These are phyloP conservation scores for Pogonus chalceus DNA, from an alignment of 1,140 invertebrate genomes.

Conservation along the genomic window DNA sequence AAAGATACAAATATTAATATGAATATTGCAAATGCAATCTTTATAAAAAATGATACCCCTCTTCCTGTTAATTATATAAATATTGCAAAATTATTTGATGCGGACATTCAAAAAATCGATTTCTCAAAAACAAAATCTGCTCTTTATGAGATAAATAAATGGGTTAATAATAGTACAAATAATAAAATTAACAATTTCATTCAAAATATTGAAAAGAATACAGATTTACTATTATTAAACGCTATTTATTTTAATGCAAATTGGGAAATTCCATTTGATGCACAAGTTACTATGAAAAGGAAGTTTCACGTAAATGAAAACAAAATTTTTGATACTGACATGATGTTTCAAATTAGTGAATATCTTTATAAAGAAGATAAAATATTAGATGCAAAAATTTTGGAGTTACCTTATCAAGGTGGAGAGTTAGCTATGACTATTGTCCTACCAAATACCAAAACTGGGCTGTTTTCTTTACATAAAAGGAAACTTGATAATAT, in stretches of 20 bases:
- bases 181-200: constrained; percentile 55
- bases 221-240: constrained; percentile 59
- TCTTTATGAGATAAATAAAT: constrained; percentile 47
- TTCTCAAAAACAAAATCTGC: constrained; percentile 35
- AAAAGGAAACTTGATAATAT: no score
- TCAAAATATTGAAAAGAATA: constrained; percentile 40
- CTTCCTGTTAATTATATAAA: constrained; percentile 36
- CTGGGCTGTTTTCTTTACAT: no score
- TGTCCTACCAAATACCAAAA: constrained; percentile 45
- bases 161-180: constrained; percentile 56
- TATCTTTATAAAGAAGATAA: constrained; percentile 38
- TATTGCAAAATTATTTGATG: constrained; percentile 38
- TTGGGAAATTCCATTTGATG: constrained; percentile 46
- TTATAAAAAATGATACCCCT: constrained; percentile 37
- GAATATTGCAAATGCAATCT: constrained; percentile 48
- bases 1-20: constrained; percentile 37
- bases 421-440: constrained; percentile 47
- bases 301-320: constrained; percentile 38
- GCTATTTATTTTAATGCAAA: constrained; percentile 70
- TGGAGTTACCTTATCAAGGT: constrained; percentile 44
- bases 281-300: constrained; percentile 31
- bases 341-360: constrained; percentile 45
- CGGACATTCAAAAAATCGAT: constrained; percentile 39
- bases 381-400: constrained; percentile 36
- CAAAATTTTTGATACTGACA: constrained; percentile 37